A percentile compares a stretch with the other conserved stretches of the same genome.
Conservation (phyloP, 2,113 vertebrate genomes). For the Pterocles orientalis region DNA sequence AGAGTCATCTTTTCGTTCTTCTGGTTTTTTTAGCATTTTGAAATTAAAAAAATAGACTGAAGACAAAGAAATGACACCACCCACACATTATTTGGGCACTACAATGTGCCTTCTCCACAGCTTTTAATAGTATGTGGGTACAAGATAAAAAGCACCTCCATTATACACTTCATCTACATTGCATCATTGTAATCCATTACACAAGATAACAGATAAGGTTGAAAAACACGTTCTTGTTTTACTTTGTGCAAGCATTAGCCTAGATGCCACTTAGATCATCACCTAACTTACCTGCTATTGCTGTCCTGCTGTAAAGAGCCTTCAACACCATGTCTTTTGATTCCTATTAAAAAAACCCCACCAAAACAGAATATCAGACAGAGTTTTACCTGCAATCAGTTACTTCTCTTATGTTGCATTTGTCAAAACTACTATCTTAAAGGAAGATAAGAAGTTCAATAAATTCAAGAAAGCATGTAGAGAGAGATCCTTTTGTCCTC, state of each 20-base stretch:
- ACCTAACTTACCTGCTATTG: slow-evolving; percentile 53
- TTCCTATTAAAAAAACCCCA: slow-evolving; percentile 18
- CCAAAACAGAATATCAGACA: not conserved
- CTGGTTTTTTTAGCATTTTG: not conserved
- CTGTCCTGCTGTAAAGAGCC: slow-evolving; percentile 16
- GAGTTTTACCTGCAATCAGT: not conserved
- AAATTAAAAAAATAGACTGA: not conserved
- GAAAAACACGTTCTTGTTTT: not conserved
- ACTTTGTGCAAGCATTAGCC: not conserved
- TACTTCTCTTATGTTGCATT: not conserved
- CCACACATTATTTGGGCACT: not conserved
- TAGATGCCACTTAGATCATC: not conserved
- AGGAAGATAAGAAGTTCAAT: not conserved
- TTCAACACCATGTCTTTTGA: slow-evolving; percentile 42
- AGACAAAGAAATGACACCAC: not conserved
- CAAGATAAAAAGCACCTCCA: not conserved
- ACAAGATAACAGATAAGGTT: not conserved
- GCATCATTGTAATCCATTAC: not conserved
- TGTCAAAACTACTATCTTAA: not conserved
- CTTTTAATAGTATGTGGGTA: not conserved
- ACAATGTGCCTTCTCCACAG: not conserved
- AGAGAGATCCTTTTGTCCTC: not conserved
- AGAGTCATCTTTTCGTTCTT: not conserved
- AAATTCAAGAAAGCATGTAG: not conserved
- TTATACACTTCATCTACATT: not conserved